Base-by-base conservation (phyloP, 1,140 invertebrate genomes). In the Eubasilissa regina region DNA sequence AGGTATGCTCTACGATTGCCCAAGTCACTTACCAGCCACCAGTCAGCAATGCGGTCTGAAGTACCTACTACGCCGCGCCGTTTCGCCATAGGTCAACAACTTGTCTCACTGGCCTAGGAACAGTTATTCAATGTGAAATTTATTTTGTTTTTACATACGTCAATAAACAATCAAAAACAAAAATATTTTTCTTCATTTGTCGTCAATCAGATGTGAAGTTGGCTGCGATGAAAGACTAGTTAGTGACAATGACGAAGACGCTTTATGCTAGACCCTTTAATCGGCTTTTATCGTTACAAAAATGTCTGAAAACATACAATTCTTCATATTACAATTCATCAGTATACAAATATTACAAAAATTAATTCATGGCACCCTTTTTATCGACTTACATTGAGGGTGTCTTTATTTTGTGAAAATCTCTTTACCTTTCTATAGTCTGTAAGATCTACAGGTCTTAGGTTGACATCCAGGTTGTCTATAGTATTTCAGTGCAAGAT, bases 71-170 rank as follows among this genome's bases (percentile, higher is more conserved):
- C 15, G 35, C 68, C 47, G 11, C 25, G 51, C 15, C 70, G 44
- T 74, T 74, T 74, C 70, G 12, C 51, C 70, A 74, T 58, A 74
- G 70, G 48, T 74, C 70, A 74, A 74, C 70, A 74, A 74, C 70
- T 74, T 74, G 70, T 44, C 70, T 35, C 13, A 4, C 47, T 55
- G 47, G 17, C 70, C 53, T 74, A 58, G 70, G 51, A 35, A 55
- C 35, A 56, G 17, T 25, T 48, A 72, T 35, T 55, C 51, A 56
- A 74, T 21, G 35, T 10, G 66, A 17, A 9, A 70, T 70, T 47
- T 15, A 13, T 62, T 51, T 13, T 51, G 58, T 6, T 56, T 56
- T 56, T 56, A 56, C 53, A 1, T 7, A 4, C 17, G 17, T 56
- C 11, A 15, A 15, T 17, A 13, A 51, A 13, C 48, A 51, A 15